Base-by-base conservation (phyloP, 1,140 invertebrate species). In the Drosophila kikkawai region DNA sequence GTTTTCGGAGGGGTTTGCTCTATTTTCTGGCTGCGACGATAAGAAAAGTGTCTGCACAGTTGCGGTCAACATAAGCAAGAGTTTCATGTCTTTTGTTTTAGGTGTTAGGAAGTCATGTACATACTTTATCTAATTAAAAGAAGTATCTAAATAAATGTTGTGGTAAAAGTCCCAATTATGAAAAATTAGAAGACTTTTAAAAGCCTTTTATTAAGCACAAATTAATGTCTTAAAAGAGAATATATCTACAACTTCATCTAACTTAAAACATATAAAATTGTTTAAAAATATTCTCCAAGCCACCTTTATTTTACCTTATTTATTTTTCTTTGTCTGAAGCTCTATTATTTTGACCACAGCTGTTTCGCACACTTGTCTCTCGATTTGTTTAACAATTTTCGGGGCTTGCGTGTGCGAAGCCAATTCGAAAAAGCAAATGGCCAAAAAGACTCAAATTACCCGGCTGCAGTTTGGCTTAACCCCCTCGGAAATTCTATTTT, bases 311-410 rank as follows among this genome's bases (percentile, higher is more conserved):
- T 6, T 12, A 12, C 5, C 12, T 12, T 19, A 9, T 7, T 13
- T 53, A 19, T 36, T 53, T 19, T 8, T 4, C 11, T 5, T 55
- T 15, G 1, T 2, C 8, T 37, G 0, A 0, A 22, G 7, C 4
- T 3, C 1, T 37, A 36, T 15, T 37, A 15, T 22, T 22, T 37
- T 55, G 19, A 6, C 34, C 51, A 3, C 17, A 6, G 15, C 17
- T 71, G 51, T 57, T 42, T 26, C 47, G 45, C 58, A 65, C 73
- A 84, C 77, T 85, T 86, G 83, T 71, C 73, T 83, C 75, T 79
- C 80, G 82, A 79, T 87, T 87, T 83, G 61, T 67, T 75, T 58
- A 71, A 79, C 75, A 65, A 77, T 84, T 80, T 82, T 69, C 6
- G n/a, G 39, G 55, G 41, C 60, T 66, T 87, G 80, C 80, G 83